Percentiles rank a stretch among this genome's conserved stretches.
Conservation (phyloP, 2,797 vertebrate species). For the Bovichtus diacanthus region DNA sequence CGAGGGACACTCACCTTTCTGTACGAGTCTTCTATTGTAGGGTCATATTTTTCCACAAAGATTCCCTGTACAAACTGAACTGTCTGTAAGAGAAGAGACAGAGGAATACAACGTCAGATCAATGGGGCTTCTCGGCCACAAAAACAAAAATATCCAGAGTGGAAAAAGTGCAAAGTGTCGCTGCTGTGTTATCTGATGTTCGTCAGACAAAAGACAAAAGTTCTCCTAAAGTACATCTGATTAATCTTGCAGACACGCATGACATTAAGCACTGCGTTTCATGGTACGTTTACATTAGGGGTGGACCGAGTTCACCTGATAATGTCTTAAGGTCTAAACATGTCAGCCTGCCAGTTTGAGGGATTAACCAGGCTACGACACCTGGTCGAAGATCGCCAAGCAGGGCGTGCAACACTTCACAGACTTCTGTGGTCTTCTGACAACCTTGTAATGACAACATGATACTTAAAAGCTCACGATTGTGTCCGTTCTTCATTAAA, state of each 20-base stretch:
- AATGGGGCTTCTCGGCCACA: not conserved
- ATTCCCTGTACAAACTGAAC: constrained; percentile 99
- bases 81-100: constrained; percentile 77
- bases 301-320: constrained; percentile 56
- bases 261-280: constrained; percentile 10
- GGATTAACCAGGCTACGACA: constrained; percentile 61
- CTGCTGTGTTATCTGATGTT: not conserved
- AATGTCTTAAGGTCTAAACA: constrained; percentile 54
- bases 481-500: constrained; percentile 5
- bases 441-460: not conserved
- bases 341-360: constrained; percentile 42
- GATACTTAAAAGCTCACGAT: not conserved
- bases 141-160: constrained; percentile 36
- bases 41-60: constrained; percentile 99
- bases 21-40: constrained; percentile 99
- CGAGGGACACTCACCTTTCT: constrained; percentile 89
- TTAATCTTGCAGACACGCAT: not conserved
- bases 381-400: constrained; percentile 50
- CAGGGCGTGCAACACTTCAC: constrained; percentile 28
- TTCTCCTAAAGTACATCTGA: not conserved
- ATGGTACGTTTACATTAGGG: constrained; percentile 40
- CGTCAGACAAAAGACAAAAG: not conserved
- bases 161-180: constrained; percentile 3
- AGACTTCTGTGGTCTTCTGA: constrained; percentile 9
- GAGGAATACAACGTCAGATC: constrained; percentile 41